Evolutionary conservation across 1,140 invertebrate species (phyloP).

Genomic region (Sipha flava): DNA sequence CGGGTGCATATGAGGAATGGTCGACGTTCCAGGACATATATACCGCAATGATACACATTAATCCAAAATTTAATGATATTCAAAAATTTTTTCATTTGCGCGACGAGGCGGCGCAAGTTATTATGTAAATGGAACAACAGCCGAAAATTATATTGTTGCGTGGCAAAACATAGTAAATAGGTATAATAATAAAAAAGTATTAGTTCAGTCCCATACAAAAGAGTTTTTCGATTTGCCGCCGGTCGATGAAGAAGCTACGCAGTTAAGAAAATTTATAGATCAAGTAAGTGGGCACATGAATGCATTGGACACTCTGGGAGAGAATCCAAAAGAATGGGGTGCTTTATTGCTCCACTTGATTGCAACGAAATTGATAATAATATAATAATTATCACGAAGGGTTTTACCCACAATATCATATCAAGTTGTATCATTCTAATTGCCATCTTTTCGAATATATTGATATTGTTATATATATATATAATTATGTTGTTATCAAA

Average conservation of each 20-base stretch:
- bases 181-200: background rate
- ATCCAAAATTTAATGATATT: background rate
- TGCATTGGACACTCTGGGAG: background rate
- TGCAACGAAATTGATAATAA: background rate
- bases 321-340: background rate
- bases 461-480: no score
- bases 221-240: background rate
- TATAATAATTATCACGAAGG: no score
- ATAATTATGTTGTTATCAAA: no score
- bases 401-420: no score
- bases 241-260: background rate
- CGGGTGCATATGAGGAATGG: background rate
- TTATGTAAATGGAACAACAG: background rate
- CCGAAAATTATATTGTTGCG: background rate
- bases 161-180: background rate
- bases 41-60: background rate
- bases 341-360: background rate
- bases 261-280: background rate
- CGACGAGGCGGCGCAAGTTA: background rate
- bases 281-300: background rate
- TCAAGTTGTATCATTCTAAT: no score
- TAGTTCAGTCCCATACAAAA: background rate
- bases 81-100: background rate
- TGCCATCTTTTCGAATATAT: no score
- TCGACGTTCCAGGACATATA: background rate